These are phyloP conservation scores for Meloe dianella DNA, from an alignment of 2,888 invertebrate genomes.

Conservation along the genomic window DNA sequence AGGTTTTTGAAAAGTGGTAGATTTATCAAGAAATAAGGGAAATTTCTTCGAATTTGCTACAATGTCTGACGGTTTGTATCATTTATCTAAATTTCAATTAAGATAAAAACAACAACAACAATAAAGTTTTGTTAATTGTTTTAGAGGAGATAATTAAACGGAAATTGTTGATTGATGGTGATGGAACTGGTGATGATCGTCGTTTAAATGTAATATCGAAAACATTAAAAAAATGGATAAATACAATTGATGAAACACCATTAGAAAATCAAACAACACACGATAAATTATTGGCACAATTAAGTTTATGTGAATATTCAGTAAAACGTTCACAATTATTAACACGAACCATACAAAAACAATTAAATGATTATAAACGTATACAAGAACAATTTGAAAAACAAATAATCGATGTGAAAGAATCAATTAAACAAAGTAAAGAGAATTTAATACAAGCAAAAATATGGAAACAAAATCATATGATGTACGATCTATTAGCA, in stretches of 20 bases:
- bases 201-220: constrained; percentile 84
- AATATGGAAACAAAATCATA: constrained; percentile 85
- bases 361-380: constrained; percentile 80
- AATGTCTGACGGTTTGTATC: neutral
- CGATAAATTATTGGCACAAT: constrained; percentile 80
- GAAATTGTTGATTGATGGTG: constrained; percentile 92
- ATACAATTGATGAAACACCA: constrained; percentile 68
- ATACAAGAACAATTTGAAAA: constrained; percentile 78
- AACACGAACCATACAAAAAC: constrained; percentile 82
- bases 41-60: neutral
- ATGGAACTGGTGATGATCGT: constrained; percentile 95
- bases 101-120: no score
- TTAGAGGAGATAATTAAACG: constrained; percentile 93
- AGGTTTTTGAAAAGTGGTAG: neutral
- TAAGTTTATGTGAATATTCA: constrained; percentile 88
- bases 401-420: constrained; percentile 80
- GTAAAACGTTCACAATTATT: constrained; percentile 82
- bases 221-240: constrained; percentile 82
- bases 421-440: constrained; percentile 83
- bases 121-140: constrained; percentile 40
- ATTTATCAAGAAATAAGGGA: neutral
- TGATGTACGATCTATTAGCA: constrained; percentile 92
- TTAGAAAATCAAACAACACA: constrained; percentile 74
- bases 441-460: constrained; percentile 81
- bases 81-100: neutral